A percentile compares a stretch with the other conserved stretches of the same genome.
phyloP scores from a whole-genome alignment of 1,140 invertebrate genomes.

The Leptopilina clavipes region DNA sequence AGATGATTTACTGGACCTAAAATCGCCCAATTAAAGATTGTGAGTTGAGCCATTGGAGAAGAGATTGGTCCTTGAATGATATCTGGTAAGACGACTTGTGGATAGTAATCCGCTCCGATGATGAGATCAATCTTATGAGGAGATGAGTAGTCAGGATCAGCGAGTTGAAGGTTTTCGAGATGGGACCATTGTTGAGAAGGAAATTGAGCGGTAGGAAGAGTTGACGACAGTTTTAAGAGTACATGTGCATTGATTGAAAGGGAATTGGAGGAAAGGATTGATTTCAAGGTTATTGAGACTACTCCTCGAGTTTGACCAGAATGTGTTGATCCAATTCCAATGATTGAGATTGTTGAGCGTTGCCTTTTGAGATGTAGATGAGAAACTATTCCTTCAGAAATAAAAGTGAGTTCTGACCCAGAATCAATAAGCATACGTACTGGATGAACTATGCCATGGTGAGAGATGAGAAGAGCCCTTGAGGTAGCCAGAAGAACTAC shows the following conservation, averaged over 20 bases:
- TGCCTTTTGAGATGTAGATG: background rate
- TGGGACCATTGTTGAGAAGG: background rate
- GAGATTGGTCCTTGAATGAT: background rate
- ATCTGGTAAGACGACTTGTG: background rate
- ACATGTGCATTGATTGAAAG: background rate
- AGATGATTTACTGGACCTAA: background rate
- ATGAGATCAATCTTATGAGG: background rate
- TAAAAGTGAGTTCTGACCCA: background rate
- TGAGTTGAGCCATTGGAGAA: background rate
- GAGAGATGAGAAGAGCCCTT: background rate
- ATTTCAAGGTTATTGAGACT: too few species aligned
- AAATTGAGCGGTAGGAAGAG: background rate
- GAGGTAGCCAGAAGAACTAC: background rate
- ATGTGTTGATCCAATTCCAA: background rate
- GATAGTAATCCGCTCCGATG: background rate
- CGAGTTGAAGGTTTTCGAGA: background rate
- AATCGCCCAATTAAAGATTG: background rate
- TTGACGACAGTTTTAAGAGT: background rate
- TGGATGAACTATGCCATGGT: background rate
- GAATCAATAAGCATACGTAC: background rate
- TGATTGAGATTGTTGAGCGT: background rate
- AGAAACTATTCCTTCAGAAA: background rate
- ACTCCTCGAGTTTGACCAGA: background rate
- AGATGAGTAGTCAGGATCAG: background rate
- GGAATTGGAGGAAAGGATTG: background rate